A percentile compares a stretch with the other conserved stretches of the same genome.
Conservation (phyloP, 2,113 vertebrate species). For the Raja brachyura region DNA sequence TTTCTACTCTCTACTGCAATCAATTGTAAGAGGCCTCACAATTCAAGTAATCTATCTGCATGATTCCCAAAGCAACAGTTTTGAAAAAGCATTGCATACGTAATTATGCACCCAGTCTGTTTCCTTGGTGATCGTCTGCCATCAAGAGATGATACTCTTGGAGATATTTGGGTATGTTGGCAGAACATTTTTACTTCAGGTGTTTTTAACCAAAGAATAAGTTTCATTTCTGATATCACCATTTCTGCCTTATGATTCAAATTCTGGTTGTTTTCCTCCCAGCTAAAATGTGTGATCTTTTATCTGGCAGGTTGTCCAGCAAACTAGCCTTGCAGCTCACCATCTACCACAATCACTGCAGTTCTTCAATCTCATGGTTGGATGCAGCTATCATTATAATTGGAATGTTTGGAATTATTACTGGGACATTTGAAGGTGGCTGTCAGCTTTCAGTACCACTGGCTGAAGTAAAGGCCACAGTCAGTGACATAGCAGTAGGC, state of each 20-base stretch:
- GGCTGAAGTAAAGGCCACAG: not conserved
- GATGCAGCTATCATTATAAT: conserved; percentile 2
- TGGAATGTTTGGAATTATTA: not conserved
- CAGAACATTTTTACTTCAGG: not conserved
- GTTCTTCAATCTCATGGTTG: not conserved
- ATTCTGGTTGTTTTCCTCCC: not conserved
- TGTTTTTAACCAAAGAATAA: not conserved
- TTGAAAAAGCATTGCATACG: too few relatives aligned
- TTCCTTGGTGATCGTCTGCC: too few relatives aligned
- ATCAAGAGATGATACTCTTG: too few relatives aligned
- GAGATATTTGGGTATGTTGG: not conserved
- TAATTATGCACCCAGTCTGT: too few relatives aligned
- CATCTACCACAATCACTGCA: not conserved
- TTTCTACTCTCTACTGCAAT: too few relatives aligned
- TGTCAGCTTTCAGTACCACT: not conserved
- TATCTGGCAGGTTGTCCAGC: not conserved
- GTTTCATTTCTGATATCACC: not conserved
- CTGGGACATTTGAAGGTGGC: conserved; percentile 10
- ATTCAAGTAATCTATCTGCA: too few relatives aligned
- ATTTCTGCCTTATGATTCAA: not conserved
- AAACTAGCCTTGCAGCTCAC: not conserved
- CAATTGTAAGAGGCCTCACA: too few relatives aligned
- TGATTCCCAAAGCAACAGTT: too few relatives aligned
- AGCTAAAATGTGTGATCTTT: not conserved
- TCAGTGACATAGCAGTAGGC: not conserved